Conservation (phyloP, 23 tunicate species). For the Trididemnum clinides region DNA sequence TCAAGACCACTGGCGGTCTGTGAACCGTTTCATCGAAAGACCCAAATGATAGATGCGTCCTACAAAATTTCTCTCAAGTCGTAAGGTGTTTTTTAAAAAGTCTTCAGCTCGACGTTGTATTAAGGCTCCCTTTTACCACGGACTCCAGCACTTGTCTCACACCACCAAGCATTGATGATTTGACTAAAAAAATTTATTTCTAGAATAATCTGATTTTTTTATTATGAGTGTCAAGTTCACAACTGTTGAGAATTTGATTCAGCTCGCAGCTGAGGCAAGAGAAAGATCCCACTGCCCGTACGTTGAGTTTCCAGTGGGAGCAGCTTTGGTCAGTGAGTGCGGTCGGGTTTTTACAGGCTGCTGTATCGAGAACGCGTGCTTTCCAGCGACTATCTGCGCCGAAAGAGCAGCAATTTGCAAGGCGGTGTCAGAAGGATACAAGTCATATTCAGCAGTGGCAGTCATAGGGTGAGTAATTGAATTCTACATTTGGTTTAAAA, state of each 20-base stretch:
- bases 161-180: too few relatives aligned
- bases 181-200: too few relatives aligned
- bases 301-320: conserved; percentile 78
- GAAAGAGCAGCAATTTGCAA: conserved; percentile 67
- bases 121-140: too few relatives aligned
- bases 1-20: too few relatives aligned
- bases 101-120: too few relatives aligned
- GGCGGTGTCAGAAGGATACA: conserved; percentile 64
- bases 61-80: too few relatives aligned
- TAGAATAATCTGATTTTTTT: too few relatives aligned
- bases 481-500: too few relatives aligned
- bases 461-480: conserved; percentile 49
- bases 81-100: too few relatives aligned
- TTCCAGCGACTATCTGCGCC: conserved; percentile 66
- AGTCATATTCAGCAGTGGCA: conserved; percentile 41
- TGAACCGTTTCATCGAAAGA: too few relatives aligned
- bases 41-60: too few relatives aligned
- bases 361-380: conserved; percentile 71
- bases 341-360: conserved; percentile 64
- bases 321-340: conserved; percentile 43
- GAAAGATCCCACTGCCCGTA: conserved; percentile 56
- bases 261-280: conserved; percentile 15
- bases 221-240: neutral
- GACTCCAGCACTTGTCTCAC: too few relatives aligned
- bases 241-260: neutral